Conservation (phyloP, 2,888 invertebrate genomes). For the Metalampra italica region DNA sequence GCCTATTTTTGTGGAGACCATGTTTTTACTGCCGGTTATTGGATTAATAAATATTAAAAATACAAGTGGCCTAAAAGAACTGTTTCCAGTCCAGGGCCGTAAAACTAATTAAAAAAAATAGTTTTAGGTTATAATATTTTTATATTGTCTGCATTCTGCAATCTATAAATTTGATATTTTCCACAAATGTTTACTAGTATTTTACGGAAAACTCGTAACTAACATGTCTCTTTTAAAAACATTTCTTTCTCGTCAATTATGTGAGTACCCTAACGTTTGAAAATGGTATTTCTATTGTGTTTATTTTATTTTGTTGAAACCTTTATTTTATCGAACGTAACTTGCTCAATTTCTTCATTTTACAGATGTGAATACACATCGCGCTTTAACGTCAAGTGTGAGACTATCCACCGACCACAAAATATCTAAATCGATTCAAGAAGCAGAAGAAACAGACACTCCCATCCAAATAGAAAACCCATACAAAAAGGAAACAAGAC, state of each 20-base stretch:
- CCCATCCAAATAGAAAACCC: slow-evolving; percentile 87
- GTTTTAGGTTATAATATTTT: background rate
- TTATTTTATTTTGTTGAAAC: background rate
- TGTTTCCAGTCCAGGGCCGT: no score
- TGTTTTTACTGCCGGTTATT: no score
- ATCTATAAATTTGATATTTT: background rate
- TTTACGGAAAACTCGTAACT: background rate
- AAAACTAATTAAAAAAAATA: no score
- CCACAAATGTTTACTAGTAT: no score
- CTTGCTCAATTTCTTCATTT: slow-evolving; percentile 13
- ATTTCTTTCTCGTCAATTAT: slow-evolving; percentile 34
- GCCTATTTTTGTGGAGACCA: no score
- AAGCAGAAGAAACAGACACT: slow-evolving; percentile 36
- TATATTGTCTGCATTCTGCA: background rate
- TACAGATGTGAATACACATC: slow-evolving; percentile 41
- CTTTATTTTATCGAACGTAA: background rate
- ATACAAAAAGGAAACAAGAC: slow-evolving; percentile 83
- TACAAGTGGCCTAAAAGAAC: no score
- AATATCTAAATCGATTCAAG: slow-evolving; percentile 14
- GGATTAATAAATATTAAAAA: no score
- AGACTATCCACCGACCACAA: slow-evolving; percentile 33
- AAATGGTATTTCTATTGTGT: background rate
- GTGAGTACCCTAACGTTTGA: slow-evolving; percentile 30
- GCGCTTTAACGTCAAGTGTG: slow-evolving; percentile 25
- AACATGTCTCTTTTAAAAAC: slow-evolving; percentile 46